Evolutionary conservation across 2,888 invertebrate genomes (phyloP).

Genomic region (Pterostichus madidus): DNA sequence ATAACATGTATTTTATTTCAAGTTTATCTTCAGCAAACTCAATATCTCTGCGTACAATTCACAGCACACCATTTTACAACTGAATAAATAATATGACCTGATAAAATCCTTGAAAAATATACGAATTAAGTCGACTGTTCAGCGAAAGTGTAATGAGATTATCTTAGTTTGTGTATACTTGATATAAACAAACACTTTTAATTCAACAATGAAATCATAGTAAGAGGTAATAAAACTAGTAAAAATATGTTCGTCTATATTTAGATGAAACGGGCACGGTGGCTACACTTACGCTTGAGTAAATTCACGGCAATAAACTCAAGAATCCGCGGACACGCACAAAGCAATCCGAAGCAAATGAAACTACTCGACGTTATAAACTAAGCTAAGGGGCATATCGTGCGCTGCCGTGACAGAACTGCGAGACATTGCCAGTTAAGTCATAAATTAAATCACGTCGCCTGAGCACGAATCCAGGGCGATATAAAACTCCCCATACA

Average conservation of each 20-base stretch:
- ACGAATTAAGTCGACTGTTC: not conserved
- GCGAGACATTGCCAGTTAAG: constrained; percentile 44
- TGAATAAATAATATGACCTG: constrained; percentile 20
- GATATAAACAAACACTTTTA: constrained; percentile 13
- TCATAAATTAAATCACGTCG: constrained; percentile 57
- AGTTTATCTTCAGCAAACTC: constrained; percentile 8
- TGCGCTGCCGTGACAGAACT: constrained; percentile 32
- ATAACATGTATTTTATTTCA: constrained; percentile 40
- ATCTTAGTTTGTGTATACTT: not conserved
- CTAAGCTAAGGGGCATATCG: constrained; percentile 45
- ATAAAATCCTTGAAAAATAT: constrained; percentile 9
- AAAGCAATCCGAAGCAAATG: constrained; percentile 43
- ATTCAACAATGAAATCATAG: constrained; percentile 13
- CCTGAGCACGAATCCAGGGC: constrained; percentile 48
- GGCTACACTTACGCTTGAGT: constrained; percentile 35
- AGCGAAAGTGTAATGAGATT: constrained; percentile 2
- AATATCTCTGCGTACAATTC: constrained; percentile 13
- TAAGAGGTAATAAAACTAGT: constrained; percentile 11
- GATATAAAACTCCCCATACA: constrained; percentile 50
- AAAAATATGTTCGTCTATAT: constrained; percentile 25
- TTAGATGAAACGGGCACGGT: constrained; percentile 30
- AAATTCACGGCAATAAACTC: constrained; percentile 34
- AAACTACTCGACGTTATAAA: constrained; percentile 24
- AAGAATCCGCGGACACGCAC: constrained; percentile 45
- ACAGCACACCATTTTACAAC: constrained; percentile 6